Base-by-base conservation (phyloP, 2,113 vertebrate species). In the Vicugna pacos region DNA sequence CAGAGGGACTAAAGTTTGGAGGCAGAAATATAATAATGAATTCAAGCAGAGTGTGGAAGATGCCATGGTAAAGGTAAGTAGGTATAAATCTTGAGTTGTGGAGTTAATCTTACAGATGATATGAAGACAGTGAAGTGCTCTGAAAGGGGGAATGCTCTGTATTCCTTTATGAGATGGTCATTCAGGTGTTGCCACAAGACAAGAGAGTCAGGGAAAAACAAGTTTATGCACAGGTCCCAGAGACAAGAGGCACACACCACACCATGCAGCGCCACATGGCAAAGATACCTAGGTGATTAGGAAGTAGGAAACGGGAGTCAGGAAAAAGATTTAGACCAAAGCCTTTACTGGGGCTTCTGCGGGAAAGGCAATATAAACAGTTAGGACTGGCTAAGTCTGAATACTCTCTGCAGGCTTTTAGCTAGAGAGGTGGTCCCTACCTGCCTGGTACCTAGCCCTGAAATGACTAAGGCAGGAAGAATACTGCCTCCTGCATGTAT, bases 211-310 rank as follows among this genome's bases (percentile, higher is more conserved):
- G 20, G 16, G 32, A 5, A 28, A 54, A 65, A 75, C 30, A 38
- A 64, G 76, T 10, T 81, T 58, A 54, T 50, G 54, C 54, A 46
- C 9, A 72, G 54, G 81, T 54, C 12, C 69, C 32, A 56, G 11
- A 84, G 24, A 10, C 2, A 26, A 15, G 72, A 67, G 4, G 30
- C 4, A 67, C 4, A 12, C 0, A 6, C 9, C 5, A 20, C 0
- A 26, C 4, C 26, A 15, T 1, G 3, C 3, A 30, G 15, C 15
- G 48, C 56, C 64, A 72, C n/a, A 3, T 62, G 54, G 11, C 16
- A 38, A 62, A n/a, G 19, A 26, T 20, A 28, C 22, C 8, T n/a
- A 52, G 12, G n/a, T n/a, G 8, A 13, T 16, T 3, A 85, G 46
- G n/a, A 62, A 62, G 81, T 64, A 64, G 20, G 46, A 28, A 24